A percentile compares a stretch with the other conserved stretches of the same genome.
Evolutionary conservation across 92 coral and sea anemone species (phyloP).

Genomic region (Phymanthus crucifer): DNA sequence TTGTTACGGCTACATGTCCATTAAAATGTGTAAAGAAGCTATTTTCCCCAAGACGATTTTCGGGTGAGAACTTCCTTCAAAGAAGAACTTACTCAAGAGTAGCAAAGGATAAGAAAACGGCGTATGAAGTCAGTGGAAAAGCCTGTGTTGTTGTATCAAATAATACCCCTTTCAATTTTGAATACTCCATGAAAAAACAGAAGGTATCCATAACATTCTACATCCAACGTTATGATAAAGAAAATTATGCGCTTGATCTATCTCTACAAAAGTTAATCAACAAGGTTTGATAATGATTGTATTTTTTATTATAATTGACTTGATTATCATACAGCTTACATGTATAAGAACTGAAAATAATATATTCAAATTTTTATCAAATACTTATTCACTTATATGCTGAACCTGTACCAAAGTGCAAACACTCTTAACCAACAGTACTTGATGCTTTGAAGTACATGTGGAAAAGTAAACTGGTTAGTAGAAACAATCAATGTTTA

Average conservation of each 20-base stretch:
- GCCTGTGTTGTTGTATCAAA: slow-evolving; percentile 56
- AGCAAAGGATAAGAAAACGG: slow-evolving; percentile 22
- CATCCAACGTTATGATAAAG: slow-evolving; percentile 56
- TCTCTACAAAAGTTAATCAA: slow-evolving; percentile 54
- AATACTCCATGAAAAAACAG: slow-evolving; percentile 62
- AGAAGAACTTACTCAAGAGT: slow-evolving; percentile 28
- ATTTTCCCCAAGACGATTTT: slow-evolving; percentile 38
- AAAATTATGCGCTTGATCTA: slow-evolving; percentile 47
- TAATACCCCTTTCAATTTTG: slow-evolving; percentile 56
- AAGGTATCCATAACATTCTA: slow-evolving; percentile 48
- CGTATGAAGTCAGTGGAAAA: slow-evolving; percentile 37
- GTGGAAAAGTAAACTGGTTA: too few relatives aligned
- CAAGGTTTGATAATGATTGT: too few relatives aligned
- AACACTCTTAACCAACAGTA: too few relatives aligned
- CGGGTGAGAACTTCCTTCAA: slow-evolving; percentile 55
- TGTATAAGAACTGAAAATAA: too few relatives aligned
- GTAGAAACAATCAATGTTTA: too few relatives aligned
- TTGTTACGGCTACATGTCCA: slow-evolving; percentile 14
- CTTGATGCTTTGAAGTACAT: too few relatives aligned
- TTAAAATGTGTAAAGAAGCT: slow-evolving; percentile 24
- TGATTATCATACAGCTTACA: too few relatives aligned
- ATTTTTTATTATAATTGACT: too few relatives aligned
- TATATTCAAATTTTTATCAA: too few relatives aligned
- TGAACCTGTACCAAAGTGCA: too few relatives aligned
- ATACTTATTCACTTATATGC: too few relatives aligned